A percentile compares a stretch with the other conserved stretches of the same genome.
phyloP scores from a whole-genome alignment of 2,113 vertebrate species.

The Bettongia penicillata region DNA sequence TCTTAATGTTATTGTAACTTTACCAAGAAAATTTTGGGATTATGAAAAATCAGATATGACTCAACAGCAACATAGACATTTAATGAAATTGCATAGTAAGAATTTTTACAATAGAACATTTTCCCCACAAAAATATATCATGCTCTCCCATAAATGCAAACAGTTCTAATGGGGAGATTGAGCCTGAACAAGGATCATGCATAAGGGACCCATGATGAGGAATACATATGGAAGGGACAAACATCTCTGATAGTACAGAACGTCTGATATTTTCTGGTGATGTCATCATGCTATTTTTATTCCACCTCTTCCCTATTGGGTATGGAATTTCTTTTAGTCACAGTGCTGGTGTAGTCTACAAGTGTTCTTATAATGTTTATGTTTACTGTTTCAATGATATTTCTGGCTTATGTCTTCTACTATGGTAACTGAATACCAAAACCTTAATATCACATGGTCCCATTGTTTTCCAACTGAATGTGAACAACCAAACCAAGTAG shows the following conservation, averaged over 20 bases:
- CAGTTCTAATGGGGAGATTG: neutral
- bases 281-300: neutral
- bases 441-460: neutral
- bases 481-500: neutral
- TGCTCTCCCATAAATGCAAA: neutral
- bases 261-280: neutral
- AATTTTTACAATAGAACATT: neutral
- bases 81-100: neutral
- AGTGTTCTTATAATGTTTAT: neutral
- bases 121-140: neutral
- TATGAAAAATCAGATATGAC: too few relatives aligned
- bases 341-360: neutral
- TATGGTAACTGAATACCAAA: neutral
- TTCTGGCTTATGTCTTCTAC: neutral
- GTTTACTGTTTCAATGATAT: neutral
- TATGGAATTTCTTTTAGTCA: neutral
- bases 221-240: neutral
- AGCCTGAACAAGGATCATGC: neutral
- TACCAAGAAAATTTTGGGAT: too few relatives aligned
- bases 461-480: neutral
- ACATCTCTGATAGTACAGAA: neutral
- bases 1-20: too few relatives aligned
- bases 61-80: too few relatives aligned
- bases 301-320: neutral
- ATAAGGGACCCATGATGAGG: neutral